Evolutionary conservation across 2,888 invertebrate species (phyloP), one percentile per base, ranked within the genome.

Genomic region (Idaea biselata): DNA sequence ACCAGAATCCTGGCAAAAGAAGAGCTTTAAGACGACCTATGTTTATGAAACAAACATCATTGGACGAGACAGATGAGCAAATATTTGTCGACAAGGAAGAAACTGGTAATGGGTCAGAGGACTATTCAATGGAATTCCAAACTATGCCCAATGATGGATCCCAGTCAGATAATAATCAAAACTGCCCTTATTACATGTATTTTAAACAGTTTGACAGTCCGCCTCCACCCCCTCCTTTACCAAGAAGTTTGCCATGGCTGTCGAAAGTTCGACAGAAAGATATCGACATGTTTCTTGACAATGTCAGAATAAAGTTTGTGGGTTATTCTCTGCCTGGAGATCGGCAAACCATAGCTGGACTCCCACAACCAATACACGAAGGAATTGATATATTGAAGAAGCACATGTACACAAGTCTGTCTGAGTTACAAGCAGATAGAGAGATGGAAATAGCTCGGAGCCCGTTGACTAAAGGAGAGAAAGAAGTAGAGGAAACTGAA

Each of bases 351-450:
- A 93, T 99, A 70, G 98, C 99, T 62, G 99, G 99, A 1, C 91
- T 99, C 63, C 99, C 99, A 0, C 96, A 97, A 77, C 99, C 99
- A 0, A 99, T 99, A 77, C 98, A 98, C 81, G 99, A 99, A 89
- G 98, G 99, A 33, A 96, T 99, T 44, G 96, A 96, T 78, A 97
- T 98, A 63, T 91, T 99, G 55, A 97, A 96, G 86, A 94, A 97
- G 93, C 98, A 99, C 81, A 96, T 99, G 94, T 99, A 99, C 84
- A 95, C 96, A 54, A 99, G 99, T 61, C 89, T 99, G 66, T 95
- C 98, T 16, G 99, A 99, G 89, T 91, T 98, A 63, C 99, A 99
- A 89, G 96, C 97, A 65, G 96, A 96, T 78, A 95, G 96, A 78
- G 99, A 99, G 87, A 96, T 98, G 80, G 97, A 97, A 80, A 97